Evolutionary conservation across 2,888 invertebrate species (phyloP).

Genomic region (Lasiommata megera): DNA sequence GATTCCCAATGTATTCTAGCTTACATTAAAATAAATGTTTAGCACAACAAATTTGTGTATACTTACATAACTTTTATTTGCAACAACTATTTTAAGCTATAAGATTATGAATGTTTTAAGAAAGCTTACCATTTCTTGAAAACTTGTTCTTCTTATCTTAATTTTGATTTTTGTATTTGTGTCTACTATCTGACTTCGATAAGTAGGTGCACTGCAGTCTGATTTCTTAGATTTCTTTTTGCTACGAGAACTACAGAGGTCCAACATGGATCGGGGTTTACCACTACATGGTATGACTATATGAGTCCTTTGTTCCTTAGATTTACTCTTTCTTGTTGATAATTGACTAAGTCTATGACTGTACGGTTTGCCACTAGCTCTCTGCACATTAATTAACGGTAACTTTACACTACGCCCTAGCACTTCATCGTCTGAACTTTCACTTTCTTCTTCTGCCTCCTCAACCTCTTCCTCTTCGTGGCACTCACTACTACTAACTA

Average conservation of each 20-base stretch:
- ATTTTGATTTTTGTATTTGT: constrained; percentile 85
- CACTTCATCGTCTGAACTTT: constrained; percentile 75
- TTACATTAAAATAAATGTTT: too few species aligned
- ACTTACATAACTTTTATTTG: background rate
- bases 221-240: constrained; percentile 75
- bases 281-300: constrained; percentile 71
- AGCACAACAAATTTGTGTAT: too few species aligned
- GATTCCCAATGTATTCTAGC: too few species aligned
- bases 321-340: constrained; percentile 75
- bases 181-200: constrained; percentile 84
- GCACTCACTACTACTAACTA: constrained; percentile 78
- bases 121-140: constrained; percentile 63
- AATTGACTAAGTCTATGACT: constrained; percentile 81
- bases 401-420: constrained; percentile 73
- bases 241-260: constrained; percentile 70
- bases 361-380: constrained; percentile 77
- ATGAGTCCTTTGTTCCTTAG: constrained; percentile 64
- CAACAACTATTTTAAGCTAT: background rate
- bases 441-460: constrained; percentile 49
- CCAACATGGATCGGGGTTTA: constrained; percentile 76
- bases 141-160: constrained; percentile 84
- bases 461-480: constrained; percentile 56
- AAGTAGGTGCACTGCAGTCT: constrained; percentile 67
- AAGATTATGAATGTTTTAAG: background rate
- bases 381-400: constrained; percentile 65